Evolutionary conservation across 2,797 vertebrate genomes (phyloP), one percentile per base, ranked within the genome.

Genomic region (Microcaecilia unicolor): DNA sequence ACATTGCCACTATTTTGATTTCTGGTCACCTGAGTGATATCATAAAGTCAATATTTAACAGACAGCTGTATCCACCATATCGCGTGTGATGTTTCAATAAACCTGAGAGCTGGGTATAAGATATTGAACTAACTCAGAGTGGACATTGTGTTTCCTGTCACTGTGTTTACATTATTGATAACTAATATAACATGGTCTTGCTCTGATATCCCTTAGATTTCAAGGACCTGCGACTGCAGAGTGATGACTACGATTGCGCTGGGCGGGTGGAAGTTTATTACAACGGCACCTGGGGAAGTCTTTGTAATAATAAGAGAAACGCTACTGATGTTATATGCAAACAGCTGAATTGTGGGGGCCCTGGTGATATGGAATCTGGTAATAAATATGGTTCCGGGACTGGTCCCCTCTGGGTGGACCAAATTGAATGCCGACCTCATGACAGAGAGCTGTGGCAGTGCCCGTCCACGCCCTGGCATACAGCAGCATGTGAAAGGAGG

Each of bases 181-280:
- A n/a, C n/a, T n/a, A n/a, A n/a, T n/a, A n/a, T n/a, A n/a, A n/a
- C n/a, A n/a, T n/a, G n/a, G n/a, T n/a, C n/a, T n/a, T n/a, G n/a
- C n/a, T n/a, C n/a, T n/a, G n/a, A n/a, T n/a, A n/a, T n/a, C n/a
- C n/a, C n/a, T n/a, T n/a, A n/a, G n/a, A n/a, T n/a, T n/a, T n/a
- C n/a, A n/a, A n/a, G n/a, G n/a, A n/a, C n/a, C n/a, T n/a, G n/a
- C n/a, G n/a, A n/a, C 10, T 7, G 28, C 4, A 7, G 16, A 8
- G 4, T 2, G 14, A 60, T 3, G 58, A 64, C 17, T 10, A 12
- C 2, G 35, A 21, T 10, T 75, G 71, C 38, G 21, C 61, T 1
- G 72, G 71, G 4, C 44, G 76, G 16, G 58, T 80, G 16, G 70
- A 78, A 36, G 34, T 81, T 29, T 72, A 72, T 58, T 72, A 78